Percentiles rank a stretch among this genome's conserved stretches.
These are phyloP conservation scores for Rhopalosiphum maidis DNA, from an alignment of 1,140 invertebrate genomes.

Conservation along the genomic window DNA sequence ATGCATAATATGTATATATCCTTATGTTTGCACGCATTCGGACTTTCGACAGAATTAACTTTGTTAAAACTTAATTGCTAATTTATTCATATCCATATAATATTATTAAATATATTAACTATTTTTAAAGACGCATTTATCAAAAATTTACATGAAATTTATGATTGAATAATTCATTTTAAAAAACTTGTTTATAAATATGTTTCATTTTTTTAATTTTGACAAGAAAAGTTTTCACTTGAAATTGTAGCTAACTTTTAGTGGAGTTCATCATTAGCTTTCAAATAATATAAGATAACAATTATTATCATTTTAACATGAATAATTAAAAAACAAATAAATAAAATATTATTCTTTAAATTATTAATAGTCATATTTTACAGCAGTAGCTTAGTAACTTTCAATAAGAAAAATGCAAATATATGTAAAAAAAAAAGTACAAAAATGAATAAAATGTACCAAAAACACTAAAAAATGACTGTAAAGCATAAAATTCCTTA, in stretches of 20 bases:
- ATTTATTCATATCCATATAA: too few species aligned
- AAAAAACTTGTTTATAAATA: background rate
- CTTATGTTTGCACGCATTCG: background rate
- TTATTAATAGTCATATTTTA: too few species aligned
- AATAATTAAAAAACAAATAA: background rate
- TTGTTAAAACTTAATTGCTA: too few species aligned
- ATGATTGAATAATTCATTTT: background rate
- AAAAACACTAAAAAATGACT: too few species aligned
- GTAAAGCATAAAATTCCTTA: too few species aligned
- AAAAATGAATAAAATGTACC: too few species aligned
- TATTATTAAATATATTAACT: too few species aligned
- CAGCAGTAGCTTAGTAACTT: too few species aligned
- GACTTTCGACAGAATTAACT: too few species aligned
- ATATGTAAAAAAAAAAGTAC: too few species aligned
- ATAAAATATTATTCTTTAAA: too few species aligned
- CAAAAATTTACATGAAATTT: background rate
- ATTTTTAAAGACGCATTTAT: background rate
- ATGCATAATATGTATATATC: background rate
- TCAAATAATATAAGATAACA: background rate
- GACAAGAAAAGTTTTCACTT: background rate
- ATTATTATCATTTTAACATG: background rate
- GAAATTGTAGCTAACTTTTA: background rate
- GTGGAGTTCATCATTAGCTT: background rate
- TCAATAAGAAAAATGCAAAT: too few species aligned
- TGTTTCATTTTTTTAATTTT: background rate